Percentiles rank a stretch among this genome's conserved stretches.
Conservation (phyloP, 2,888 invertebrate species). For the Campopleginae sp. region DNA sequence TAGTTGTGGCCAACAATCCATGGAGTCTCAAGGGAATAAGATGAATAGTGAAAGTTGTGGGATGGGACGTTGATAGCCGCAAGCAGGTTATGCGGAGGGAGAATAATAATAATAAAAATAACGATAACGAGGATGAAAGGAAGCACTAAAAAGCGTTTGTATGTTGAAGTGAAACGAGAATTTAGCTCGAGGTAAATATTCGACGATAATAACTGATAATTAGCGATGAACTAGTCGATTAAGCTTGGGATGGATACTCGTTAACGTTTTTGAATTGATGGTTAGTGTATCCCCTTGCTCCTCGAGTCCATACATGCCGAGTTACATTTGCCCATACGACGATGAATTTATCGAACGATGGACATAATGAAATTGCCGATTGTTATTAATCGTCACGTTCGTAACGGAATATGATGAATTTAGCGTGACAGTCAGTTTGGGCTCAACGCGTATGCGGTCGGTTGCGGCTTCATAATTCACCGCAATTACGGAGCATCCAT, state of each 20-base stretch:
- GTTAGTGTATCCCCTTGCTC: background rate
- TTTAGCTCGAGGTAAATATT: background rate
- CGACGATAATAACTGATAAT: background rate
- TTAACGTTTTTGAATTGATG: background rate
- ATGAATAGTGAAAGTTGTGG: no score
- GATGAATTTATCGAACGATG: conserved; percentile 13
- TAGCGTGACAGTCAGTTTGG: conserved; percentile 49
- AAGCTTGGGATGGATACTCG: background rate
- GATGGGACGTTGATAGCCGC: no score
- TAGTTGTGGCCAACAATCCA: background rate
- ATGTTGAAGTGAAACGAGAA: background rate
- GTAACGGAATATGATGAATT: conserved; percentile 49
- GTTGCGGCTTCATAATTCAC: conserved; percentile 49
- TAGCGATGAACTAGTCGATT: background rate
- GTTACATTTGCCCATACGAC: background rate
- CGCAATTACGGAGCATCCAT: background rate
- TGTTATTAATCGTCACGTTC: conserved; percentile 57
- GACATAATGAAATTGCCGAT: conserved; percentile 50
- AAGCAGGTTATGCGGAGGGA: no score
- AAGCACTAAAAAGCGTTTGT: background rate
- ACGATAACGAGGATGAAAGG: background rate
- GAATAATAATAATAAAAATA: no score
- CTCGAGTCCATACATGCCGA: background rate
- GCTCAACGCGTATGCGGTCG: conserved; percentile 29
- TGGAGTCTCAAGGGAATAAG: background rate